A percentile compares a stretch with the other conserved stretches of the same genome.
These are phyloP conservation scores for Tachysurus fulvidraco DNA, from an alignment of 2,113 vertebrate species.

Conservation along the genomic window DNA sequence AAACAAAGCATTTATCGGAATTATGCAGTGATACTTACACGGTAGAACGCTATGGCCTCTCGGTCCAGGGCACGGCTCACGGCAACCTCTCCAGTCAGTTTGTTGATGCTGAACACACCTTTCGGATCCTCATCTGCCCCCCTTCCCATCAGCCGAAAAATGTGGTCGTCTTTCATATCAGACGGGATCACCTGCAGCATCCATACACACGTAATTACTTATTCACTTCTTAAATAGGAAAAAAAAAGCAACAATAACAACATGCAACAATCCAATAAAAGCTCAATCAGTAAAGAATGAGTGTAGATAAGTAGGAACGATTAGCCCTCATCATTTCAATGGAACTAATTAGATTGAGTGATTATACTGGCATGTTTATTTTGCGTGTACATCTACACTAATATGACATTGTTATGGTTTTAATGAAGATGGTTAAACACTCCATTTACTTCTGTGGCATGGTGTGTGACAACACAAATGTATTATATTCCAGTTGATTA, in stretches of 20 bases:
- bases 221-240: background rate
- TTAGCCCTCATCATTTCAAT: constrained; percentile 15
- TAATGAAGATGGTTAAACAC: constrained; percentile 17
- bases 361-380: constrained; percentile 4
- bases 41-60: constrained; percentile 82
- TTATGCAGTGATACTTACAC: constrained; percentile 72
- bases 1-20: too few relatives aligned
- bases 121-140: constrained; percentile 92
- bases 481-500: constrained; percentile 3
- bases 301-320: background rate
- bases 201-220: constrained; percentile 30
- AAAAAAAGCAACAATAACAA: background rate
- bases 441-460: background rate
- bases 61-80: constrained; percentile 87
- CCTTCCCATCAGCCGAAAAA: constrained; percentile 87
- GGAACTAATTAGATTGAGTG: constrained; percentile 18
- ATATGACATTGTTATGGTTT: constrained; percentile 16
- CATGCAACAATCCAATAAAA: background rate
- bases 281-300: constrained; percentile 12
- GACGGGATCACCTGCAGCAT: constrained; percentile 81
- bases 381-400: background rate
- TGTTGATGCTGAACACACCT: constrained; percentile 88
- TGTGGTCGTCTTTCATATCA: constrained; percentile 77
- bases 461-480: background rate
- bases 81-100: constrained; percentile 82